Conservation (phyloP, 2,888 invertebrate species). For the Scrobipalpa atriplicella region DNA sequence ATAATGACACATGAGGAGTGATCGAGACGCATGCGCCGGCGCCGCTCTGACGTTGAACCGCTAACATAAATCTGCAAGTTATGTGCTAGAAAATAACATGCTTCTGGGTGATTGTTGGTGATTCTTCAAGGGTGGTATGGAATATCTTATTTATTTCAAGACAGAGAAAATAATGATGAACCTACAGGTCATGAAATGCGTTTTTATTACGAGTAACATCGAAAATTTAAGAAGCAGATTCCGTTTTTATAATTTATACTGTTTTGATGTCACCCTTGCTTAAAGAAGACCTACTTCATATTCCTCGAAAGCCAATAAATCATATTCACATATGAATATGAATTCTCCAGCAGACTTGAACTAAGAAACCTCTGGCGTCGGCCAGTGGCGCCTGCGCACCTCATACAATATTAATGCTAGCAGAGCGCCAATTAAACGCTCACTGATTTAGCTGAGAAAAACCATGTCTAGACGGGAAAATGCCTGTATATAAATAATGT, state of each 20-base stretch:
- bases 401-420: conserved; percentile 73
- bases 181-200: too few relatives aligned
- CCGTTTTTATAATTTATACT: too few relatives aligned
- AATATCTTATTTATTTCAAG: too few relatives aligned
- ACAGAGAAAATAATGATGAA: too few relatives aligned
- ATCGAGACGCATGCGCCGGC: conserved; percentile 44
- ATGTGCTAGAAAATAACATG: not conserved
- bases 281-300: conserved; percentile 31
- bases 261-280: too few relatives aligned
- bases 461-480: conserved; percentile 38
- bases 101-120: too few relatives aligned
- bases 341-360: conserved; percentile 1
- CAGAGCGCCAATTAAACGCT: conserved; percentile 60
- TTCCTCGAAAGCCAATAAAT: not conserved
- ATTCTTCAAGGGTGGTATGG: too few relatives aligned
- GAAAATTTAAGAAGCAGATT: too few relatives aligned
- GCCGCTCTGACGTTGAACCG: conserved; percentile 29
- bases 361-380: conserved; percentile 35
- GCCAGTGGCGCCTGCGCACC: conserved; percentile 56
- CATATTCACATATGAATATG: not conserved
- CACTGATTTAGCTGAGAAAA: conserved; percentile 46
- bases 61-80: not conserved
- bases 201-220: too few relatives aligned
- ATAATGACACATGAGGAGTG: conserved; percentile 43
- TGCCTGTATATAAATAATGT: conserved; percentile 5